These are phyloP conservation scores for Callimorpha dominula DNA, from an alignment of 2,888 invertebrate species.

Conservation along the genomic window DNA sequence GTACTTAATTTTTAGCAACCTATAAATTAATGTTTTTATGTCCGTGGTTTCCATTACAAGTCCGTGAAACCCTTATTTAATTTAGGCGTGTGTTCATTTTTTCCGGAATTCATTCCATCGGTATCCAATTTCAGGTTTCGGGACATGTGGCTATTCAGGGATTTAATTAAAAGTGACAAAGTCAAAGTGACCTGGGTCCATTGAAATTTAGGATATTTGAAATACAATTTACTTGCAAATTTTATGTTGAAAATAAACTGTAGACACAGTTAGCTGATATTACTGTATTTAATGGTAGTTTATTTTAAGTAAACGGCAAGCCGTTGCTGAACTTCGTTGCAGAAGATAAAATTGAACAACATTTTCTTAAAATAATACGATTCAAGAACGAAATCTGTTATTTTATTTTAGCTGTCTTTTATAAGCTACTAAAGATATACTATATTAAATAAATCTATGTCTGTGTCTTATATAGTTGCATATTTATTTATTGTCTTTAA, in stretches of 20 bases:
- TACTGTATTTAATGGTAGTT: conserved; percentile 33
- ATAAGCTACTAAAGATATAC: not conserved
- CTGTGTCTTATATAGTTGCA: not conserved
- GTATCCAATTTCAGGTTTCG: conserved; percentile 21
- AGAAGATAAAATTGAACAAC: conserved; percentile 26
- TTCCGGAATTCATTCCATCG: conserved; percentile 21
- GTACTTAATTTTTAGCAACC: not conserved
- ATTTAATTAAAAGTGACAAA: conserved; percentile 27
- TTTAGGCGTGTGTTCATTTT: conserved; percentile 19
- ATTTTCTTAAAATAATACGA: conserved; percentile 34
- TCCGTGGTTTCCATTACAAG: conserved; percentile 7
- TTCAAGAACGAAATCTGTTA: conserved; percentile 16
- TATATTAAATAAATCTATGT: not conserved
- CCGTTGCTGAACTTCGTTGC: conserved; percentile 56
- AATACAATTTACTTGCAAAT: conserved; percentile 3
- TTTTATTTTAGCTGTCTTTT: conserved; percentile 1
- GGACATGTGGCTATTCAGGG: conserved; percentile 17
- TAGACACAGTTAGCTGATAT: conserved; percentile 22
- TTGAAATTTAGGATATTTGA: conserved; percentile 11
- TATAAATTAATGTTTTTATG: conserved; percentile 9
- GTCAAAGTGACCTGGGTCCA: conserved; percentile 21
- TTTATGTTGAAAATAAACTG: not conserved
- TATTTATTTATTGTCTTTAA: not conserved
- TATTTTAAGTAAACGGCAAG: conserved; percentile 61
- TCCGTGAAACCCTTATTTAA: conserved; percentile 17